These are phyloP conservation scores for Delia radicum DNA, from an alignment of 1,140 invertebrate species.

Conservation along the genomic window DNA sequence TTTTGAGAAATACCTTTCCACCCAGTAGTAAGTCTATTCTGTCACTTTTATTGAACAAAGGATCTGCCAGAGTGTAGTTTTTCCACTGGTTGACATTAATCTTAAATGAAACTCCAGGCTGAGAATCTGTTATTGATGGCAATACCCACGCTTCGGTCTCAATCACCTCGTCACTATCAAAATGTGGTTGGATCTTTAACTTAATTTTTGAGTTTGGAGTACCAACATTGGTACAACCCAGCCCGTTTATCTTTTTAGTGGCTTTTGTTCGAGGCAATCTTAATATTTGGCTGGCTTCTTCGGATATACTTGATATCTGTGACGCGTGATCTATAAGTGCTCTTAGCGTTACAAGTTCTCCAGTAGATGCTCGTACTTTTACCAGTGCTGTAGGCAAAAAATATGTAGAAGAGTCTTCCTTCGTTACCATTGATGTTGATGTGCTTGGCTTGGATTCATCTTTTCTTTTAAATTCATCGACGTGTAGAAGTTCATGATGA, in stretches of 20 bases:
- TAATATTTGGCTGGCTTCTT: slow-evolving; percentile 16
- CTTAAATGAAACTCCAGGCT: neutral
- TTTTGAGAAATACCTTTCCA: neutral
- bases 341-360: slow-evolving; percentile 1
- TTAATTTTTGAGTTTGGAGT: neutral
- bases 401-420: neutral
- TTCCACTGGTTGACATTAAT: neutral
- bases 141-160: slow-evolving; percentile 1
- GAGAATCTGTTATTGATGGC: neutral
- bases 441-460: too few relatives aligned
- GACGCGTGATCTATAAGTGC: slow-evolving; percentile 25
- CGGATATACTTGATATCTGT: neutral
- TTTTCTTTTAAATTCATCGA: too few relatives aligned
- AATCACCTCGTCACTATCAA: neutral
- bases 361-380: neutral
- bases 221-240: neutral
- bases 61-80: slow-evolving; percentile 18
- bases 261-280: neutral
- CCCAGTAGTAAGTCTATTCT: slow-evolving; percentile 13
- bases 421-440: too few relatives aligned
- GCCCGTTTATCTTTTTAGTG: neutral
- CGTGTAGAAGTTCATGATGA: too few relatives aligned
- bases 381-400: neutral
- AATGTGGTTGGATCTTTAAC: neutral
- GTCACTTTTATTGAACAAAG: neutral